phyloP scores from a whole-genome alignment of 2,113 vertebrate species.

The Pelecanus crispus region DNA sequence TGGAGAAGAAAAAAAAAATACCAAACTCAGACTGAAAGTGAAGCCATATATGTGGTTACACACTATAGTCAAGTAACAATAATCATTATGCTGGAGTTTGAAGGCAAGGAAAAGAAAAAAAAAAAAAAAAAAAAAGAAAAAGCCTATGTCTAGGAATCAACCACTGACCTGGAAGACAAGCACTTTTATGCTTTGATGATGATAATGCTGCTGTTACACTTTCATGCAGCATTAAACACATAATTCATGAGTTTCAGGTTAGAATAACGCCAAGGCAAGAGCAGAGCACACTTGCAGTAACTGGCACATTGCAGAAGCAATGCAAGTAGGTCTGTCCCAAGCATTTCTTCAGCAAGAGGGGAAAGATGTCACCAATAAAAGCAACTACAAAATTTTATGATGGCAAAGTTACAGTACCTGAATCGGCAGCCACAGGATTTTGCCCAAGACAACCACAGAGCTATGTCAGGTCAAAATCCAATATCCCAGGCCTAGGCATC shows the following conservation, averaged over 20 bases:
- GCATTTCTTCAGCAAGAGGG: background rate
- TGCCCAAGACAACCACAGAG: background rate
- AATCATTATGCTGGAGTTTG: background rate
- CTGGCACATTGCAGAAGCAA: background rate
- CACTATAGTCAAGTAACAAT: background rate
- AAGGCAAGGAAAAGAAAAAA: background rate
- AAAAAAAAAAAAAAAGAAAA: background rate
- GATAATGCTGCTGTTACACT: background rate
- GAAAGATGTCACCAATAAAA: background rate
- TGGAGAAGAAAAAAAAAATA: background rate
- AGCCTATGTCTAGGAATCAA: background rate
- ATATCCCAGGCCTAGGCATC: background rate
- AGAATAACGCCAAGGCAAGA: background rate
- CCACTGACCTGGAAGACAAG: background rate
- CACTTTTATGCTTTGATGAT: background rate
- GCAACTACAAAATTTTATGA: background rate
- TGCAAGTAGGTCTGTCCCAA: background rate
- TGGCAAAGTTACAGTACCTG: background rate
- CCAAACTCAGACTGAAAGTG: background rate
- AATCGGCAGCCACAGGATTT: background rate
- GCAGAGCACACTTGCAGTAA: background rate
- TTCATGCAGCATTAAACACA: background rate
- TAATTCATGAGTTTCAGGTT: background rate
- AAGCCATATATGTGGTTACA: background rate
- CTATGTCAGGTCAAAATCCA: background rate